A percentile compares a stretch with the other conserved stretches of the same genome.
phyloP scores from a whole-genome alignment of 1,140 invertebrate species.

The Drosophila lacertosa region DNA sequence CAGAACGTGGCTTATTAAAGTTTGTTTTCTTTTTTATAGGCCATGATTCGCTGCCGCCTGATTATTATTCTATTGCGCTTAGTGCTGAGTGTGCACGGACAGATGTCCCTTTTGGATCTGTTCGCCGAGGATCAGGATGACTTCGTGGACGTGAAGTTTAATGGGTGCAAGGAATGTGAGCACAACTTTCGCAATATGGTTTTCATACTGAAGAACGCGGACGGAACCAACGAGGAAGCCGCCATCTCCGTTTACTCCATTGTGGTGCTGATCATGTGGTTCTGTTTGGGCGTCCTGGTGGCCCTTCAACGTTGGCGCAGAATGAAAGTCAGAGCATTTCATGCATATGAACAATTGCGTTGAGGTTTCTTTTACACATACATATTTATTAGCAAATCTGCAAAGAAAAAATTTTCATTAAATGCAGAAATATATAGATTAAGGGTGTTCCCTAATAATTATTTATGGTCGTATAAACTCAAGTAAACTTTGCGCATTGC shows the following conservation, averaged over 20 bases:
- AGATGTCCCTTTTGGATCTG: constrained; percentile 9
- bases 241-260: constrained; percentile 35
- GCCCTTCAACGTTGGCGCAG: constrained; percentile 37
- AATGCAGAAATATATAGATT: too few species aligned
- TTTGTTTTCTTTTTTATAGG: not conserved
- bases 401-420: too few species aligned
- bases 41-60: constrained; percentile 1
- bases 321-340: not conserved
- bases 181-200: constrained; percentile 56
- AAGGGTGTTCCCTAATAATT: too few species aligned
- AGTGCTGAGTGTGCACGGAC: constrained; percentile 1
- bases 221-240: constrained; percentile 2
- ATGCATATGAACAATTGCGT: not conserved
- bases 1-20: not conserved
- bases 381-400: too few species aligned
- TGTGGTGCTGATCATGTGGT: constrained; percentile 50
- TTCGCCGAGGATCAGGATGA: constrained; percentile 52
- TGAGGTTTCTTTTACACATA: too few species aligned
- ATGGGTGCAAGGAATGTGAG: constrained; percentile 44
- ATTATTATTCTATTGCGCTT: constrained; percentile 31
- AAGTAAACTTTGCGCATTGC: too few species aligned
- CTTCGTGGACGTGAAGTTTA: constrained; percentile 47
- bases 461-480: too few species aligned
- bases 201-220: constrained; percentile 29
- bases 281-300: constrained; percentile 40